A percentile compares a stretch with the other conserved stretches of the same genome.
These are phyloP conservation scores for Magallana angulata DNA, from an alignment of 1,140 invertebrate genomes.

Conservation along the genomic window DNA sequence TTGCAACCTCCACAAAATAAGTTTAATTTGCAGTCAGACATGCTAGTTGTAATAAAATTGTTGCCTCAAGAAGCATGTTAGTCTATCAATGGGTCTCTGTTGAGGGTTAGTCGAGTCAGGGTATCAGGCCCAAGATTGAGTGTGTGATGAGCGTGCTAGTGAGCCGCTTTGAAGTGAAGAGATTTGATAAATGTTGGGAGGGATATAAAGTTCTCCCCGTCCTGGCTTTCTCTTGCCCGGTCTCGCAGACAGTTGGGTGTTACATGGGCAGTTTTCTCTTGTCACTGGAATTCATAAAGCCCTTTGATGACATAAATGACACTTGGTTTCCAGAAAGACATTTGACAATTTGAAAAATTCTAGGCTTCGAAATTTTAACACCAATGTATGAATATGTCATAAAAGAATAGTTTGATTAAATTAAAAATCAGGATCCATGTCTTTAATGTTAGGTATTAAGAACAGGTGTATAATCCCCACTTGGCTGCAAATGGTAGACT, in stretches of 20 bases:
- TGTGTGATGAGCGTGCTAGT: background rate
- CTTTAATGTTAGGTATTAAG: constrained; percentile 20
- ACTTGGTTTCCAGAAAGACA: constrained; percentile 19
- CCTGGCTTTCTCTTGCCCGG: background rate
- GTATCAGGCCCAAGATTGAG: background rate
- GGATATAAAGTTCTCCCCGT: constrained; percentile 6
- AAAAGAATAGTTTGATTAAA: constrained; percentile 35
- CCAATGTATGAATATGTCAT: constrained; percentile 23
- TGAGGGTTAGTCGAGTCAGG: background rate
- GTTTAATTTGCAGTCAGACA: background rate
- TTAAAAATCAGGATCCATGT: constrained; percentile 28
- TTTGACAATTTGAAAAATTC: constrained; percentile 18
- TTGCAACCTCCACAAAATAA: background rate
- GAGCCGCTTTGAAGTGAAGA: constrained; percentile 4
- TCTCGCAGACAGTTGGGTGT: background rate
- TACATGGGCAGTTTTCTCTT: background rate
- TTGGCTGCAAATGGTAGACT: background rate
- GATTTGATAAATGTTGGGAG: constrained; percentile 19
- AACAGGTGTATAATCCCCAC: constrained; percentile 21
- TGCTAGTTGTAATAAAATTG: background rate
- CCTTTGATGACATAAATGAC: constrained; percentile 29
- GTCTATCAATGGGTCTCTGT: background rate
- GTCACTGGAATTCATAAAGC: constrained; percentile 1
- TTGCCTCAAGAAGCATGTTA: background rate
- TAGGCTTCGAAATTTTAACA: constrained; percentile 25